Base-by-base conservation (phyloP, 2,888 invertebrate species). In the Adelphocoris suturalis region DNA sequence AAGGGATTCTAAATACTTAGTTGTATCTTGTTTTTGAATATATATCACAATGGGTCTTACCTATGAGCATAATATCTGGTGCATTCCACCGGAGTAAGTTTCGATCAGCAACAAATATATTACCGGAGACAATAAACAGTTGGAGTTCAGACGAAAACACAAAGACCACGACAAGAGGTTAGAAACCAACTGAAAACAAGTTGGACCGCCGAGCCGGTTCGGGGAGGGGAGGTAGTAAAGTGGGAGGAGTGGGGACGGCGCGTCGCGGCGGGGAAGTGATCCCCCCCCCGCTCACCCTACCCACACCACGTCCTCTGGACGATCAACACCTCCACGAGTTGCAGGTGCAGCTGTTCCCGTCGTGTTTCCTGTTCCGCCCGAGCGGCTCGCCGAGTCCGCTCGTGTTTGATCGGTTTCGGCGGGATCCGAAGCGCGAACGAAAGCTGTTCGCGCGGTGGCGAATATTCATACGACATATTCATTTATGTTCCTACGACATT, bases 41-140 rank as follows among this genome's bases (percentile, higher is more conserved):
- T 37, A 37, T 37, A 37, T 4, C 37, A 37, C 7, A 37, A 37
- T 37, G 37, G 7, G 37, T 37, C 37, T 78, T 88, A 88, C 88
- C 88, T 88, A 88, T 88, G 88, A 88, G 88, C 88, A 88, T 78
- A 88, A 88, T 88, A 52, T 80, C 23, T 78, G 46, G 78, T 78
- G 88, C 88, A 88, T 88, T 76, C 78, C 88, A 86, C 75, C 76
- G 14, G 16, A 76, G 48, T 19, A 23, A 75, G 76, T 27, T 46
- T 19, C 37, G 85, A 37, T 27, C 48, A 82, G 23, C 82, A 52
- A 82, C 13, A 7, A 82, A 46, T n/a, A 9, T 19, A 28, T 0
- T 16, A 78, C 47, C 78, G 78, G 13, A 82, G 47, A 82, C 23
- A 82, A 14, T 81, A 28, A 81, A 52, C 14, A 61, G 7, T 3